A percentile compares a stretch with the other conserved stretches of the same genome.
Evolutionary conservation across 2,113 vertebrate species (phyloP).

Genomic region (Charina bottae): DNA sequence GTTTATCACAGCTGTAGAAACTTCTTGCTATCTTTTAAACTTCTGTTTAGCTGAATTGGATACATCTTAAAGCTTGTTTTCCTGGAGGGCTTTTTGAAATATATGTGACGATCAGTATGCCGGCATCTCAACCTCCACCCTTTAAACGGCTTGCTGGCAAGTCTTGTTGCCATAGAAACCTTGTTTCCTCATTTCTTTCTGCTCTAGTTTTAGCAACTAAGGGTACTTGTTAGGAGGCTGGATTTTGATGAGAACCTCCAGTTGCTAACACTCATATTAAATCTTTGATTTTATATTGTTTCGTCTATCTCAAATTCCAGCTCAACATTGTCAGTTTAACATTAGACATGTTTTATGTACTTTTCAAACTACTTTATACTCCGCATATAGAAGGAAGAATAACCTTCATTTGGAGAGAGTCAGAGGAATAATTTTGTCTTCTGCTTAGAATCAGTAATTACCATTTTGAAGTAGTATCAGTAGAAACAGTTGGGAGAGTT

Average conservation of each 20-base stretch:
- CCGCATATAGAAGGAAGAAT: background rate
- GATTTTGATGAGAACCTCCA: background rate
- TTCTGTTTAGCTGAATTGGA: constrained; percentile 9
- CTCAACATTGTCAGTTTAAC: background rate
- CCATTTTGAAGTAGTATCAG: background rate
- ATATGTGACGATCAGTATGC: background rate
- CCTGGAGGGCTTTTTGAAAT: constrained; percentile 2
- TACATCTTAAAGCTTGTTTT: background rate
- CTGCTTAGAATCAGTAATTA: background rate
- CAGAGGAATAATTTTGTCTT: background rate
- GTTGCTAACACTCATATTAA: background rate
- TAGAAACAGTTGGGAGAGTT: background rate
- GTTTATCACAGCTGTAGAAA: constrained; percentile 39
- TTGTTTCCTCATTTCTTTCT: background rate
- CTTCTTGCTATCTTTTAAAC: constrained; percentile 5
- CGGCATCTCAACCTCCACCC: accelerated
- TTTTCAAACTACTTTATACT: background rate
- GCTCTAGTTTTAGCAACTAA: background rate
- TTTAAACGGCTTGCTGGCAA: background rate
- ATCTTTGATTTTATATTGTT: background rate
- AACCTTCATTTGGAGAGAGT: background rate
- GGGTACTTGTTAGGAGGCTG: background rate
- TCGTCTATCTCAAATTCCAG: background rate
- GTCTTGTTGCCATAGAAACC: constrained; percentile 2
- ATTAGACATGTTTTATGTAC: background rate